These are phyloP conservation scores for Steinernema khuongi DNA, from an alignment of 1,140 invertebrate genomes.

Conservation along the genomic window DNA sequence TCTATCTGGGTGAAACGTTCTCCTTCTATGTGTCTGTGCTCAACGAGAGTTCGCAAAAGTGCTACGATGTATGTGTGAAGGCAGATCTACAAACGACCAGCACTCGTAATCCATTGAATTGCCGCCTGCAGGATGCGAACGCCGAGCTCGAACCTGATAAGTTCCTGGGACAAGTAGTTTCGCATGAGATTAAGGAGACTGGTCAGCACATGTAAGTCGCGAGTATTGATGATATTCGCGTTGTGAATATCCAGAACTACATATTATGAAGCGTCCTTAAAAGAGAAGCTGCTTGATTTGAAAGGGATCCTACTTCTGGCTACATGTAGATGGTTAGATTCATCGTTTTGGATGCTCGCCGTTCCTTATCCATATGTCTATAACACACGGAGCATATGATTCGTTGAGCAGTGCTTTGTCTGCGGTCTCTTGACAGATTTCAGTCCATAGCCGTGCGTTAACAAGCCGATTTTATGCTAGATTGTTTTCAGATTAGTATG, in stretches of 20 bases:
- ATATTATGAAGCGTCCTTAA: too few species aligned
- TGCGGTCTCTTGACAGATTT: too few species aligned
- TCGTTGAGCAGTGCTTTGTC: too few species aligned
- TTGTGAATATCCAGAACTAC: too few species aligned
- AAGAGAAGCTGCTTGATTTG: too few species aligned
- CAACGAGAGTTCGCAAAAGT: constrained; percentile 76
- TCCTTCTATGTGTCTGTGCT: constrained; percentile 93
- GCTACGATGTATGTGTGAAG: constrained; percentile 63
- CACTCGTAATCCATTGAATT: constrained; percentile 36
- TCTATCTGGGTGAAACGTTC: constrained; percentile 89
- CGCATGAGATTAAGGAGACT: constrained; percentile 95
- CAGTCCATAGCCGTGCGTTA: too few species aligned
- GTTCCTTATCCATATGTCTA: too few species aligned
- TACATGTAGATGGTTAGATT: too few species aligned
- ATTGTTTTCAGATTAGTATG: constrained; percentile 75
- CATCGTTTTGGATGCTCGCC: too few species aligned
- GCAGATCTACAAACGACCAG: constrained; percentile 13
- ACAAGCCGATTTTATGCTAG: too few species aligned
- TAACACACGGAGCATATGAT: too few species aligned
- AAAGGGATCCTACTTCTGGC: too few species aligned
- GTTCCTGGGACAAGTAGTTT: constrained; percentile 86
- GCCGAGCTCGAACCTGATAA: constrained; percentile 72
- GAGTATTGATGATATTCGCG: background rate
- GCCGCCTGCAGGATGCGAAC: constrained; percentile 64
- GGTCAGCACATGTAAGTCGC: constrained; percentile 81